phyloP scores from a whole-genome alignment of 2,797 vertebrate species.

The Hypotaenidia philippensis region DNA sequence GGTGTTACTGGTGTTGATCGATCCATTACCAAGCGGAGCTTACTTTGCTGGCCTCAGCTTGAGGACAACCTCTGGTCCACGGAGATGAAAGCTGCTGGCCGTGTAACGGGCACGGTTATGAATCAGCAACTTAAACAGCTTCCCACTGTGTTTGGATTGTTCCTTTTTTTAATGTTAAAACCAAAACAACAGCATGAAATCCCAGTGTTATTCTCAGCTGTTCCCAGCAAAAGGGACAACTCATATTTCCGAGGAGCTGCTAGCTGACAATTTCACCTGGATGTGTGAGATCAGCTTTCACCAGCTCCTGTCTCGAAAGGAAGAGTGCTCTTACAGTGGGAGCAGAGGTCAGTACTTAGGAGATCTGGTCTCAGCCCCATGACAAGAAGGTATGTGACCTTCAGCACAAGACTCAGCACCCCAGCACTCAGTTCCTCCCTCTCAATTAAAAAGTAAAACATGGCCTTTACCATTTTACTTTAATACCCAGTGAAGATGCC shows the following conservation, averaged over 20 bases:
- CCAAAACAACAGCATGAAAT: neutral
- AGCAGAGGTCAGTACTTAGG: slow-evolving; percentile 46
- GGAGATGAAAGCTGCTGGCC: neutral
- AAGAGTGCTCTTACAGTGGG: slow-evolving; percentile 11
- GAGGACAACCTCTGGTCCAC: neutral
- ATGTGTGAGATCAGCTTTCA: neutral
- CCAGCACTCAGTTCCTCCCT: neutral
- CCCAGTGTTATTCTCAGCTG: neutral
- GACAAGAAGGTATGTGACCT: slow-evolving; percentile 62
- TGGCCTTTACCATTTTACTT: neutral
- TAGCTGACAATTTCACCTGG: slow-evolving; percentile 27
- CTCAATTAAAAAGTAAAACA: neutral
- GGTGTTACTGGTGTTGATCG: neutral
- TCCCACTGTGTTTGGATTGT: neutral
- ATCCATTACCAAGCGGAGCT: neutral
- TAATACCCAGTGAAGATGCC: neutral
- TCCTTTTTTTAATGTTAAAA: neutral
- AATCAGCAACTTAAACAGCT: slow-evolving; percentile 1
- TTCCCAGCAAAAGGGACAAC: slow-evolving; percentile 6
- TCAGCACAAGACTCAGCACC: neutral
- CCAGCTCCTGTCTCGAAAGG: slow-evolving; percentile 21
- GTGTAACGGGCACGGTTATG: neutral
- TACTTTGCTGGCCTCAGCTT: neutral
- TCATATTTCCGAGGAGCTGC: neutral
- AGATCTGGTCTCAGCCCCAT: slow-evolving; percentile 24